Conservation (phyloP, 2,888 invertebrate genomes). For the Lydus trimaculatus region DNA sequence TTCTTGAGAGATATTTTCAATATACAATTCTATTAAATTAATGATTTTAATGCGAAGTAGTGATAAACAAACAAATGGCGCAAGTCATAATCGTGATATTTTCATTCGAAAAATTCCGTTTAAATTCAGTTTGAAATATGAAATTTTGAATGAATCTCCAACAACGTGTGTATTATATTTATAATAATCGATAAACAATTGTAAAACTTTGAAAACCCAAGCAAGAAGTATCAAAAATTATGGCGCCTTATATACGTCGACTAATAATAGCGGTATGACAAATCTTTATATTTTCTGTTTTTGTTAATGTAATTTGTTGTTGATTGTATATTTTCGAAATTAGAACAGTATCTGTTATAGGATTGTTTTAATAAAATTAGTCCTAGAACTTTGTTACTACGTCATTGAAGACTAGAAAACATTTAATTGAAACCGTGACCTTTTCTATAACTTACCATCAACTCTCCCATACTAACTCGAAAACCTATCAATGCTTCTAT, state of each 20-base stretch:
- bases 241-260: not conserved
- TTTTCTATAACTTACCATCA: conserved; percentile 2
- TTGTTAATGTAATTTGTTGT: not conserved
- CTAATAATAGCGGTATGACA: conserved; percentile 8
- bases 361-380: not conserved
- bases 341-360: not conserved
- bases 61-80: not conserved
- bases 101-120: not conserved
- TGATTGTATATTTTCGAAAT: not conserved
- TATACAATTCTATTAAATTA: not conserved
- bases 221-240: not conserved
- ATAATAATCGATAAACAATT: not conserved
- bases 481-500: not conserved
- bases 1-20: not conserved
- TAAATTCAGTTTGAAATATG: not conserved
- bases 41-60: not conserved
- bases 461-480: not conserved
- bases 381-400: conserved; percentile 8
- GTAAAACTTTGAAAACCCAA: not conserved
- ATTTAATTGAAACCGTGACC: conserved; percentile 9
- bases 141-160: not conserved
- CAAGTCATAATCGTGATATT: not conserved
- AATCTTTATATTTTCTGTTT: not conserved
- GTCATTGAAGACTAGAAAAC: not conserved
- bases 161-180: not conserved